Evolutionary conservation across 2,888 invertebrate species (phyloP), one percentile per base, ranked within the genome.

Genomic region (Xestobium rufovillosum): DNA sequence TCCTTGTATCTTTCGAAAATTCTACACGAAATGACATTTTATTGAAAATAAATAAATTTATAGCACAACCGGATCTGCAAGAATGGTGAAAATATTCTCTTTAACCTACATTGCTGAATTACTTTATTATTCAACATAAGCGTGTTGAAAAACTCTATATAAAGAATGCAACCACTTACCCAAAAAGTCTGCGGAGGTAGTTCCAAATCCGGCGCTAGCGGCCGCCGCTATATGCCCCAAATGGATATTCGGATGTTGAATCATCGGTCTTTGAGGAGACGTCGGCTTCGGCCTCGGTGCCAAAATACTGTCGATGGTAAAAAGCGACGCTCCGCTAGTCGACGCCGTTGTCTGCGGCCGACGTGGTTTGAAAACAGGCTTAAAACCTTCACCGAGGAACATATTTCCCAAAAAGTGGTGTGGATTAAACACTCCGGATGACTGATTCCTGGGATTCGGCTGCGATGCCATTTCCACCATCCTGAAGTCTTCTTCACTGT

Each of bases 281-380:
- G 60, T 50, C 6, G 60, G 59, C 46, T 70, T 72, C 31, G 79
- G 78, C 39, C 79, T 69, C 34, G 85, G 83, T 31, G 85, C 85
- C 61, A 88, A 69, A 53, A 88, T 86, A 67, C 86, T 87, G 66
- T 88, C 88, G 57, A 88, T 88, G 52, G 87, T 88, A 64, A 88
- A 88, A 43, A 86, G 71, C 3, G 80, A 79, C 13, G 75, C 67
- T 43, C 54, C 61, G 65, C 48, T 50, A 34, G 49, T 47, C 39
- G 52, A 47, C 38, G 56, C 58, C 53, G 63, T 67, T 50, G 63
- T 67, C 65, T 64, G 57, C 48, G 53, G 49, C 58, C 53, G 33
- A 17, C 30, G n/a, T n/a, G 23, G 45, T 49, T 47, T 55, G 46
- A 57, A 65, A 41, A 61, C 66, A 54, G 66, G 66, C 58, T 60